Base-by-base conservation (phyloP, 2,113 vertebrate genomes). In the Hepsetus odoe region DNA sequence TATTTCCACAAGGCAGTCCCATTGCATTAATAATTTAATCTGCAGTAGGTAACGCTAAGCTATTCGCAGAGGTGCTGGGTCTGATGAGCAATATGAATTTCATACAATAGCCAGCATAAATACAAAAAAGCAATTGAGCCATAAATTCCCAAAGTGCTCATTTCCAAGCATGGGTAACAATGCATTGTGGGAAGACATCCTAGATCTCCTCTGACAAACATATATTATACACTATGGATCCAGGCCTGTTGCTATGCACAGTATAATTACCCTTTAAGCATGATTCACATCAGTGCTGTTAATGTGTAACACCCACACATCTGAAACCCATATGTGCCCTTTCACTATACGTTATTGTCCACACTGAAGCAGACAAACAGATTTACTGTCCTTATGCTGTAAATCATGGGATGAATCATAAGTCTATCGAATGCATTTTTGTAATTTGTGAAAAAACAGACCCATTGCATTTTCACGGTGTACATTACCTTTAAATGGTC, bases 201-300 rank as follows among this genome's bases (percentile, higher is more conserved):
- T 70, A 5, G 4, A n/a, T n/a, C n/a, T n/a, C n/a, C n/a, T 44
- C 38, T 10, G 28, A 68, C 42, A 53, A 69, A 53, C n/a, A 35
- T 5, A 51, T 66, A 44, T n/a, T 55, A 46, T 1, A 4, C 35
- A 22, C 53, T 20, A 56, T 30, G 35, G 44, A 59, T 59, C 40
- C 38, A 53, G 38, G 20, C 20, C 2, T 56, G 55, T 28, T 33
- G n/a, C n/a, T 13, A 18, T 51, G 30, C 26, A 12, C 30, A 20
- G 40, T 18, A 38, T 49, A 72, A 78, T 78, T 78, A 71, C 44
- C 44, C 42, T 24, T 62, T 78, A 71, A 72, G 33, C 56, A 64
- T 53, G 68, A 64, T 51, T 51, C 58, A 53, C 24, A 64, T 78
- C 35, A 71, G 70, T 56, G 46, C 44, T 5, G 22, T 78, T 30